Base-by-base conservation (phyloP, 2,888 invertebrate genomes). In the Eilema caniola region DNA sequence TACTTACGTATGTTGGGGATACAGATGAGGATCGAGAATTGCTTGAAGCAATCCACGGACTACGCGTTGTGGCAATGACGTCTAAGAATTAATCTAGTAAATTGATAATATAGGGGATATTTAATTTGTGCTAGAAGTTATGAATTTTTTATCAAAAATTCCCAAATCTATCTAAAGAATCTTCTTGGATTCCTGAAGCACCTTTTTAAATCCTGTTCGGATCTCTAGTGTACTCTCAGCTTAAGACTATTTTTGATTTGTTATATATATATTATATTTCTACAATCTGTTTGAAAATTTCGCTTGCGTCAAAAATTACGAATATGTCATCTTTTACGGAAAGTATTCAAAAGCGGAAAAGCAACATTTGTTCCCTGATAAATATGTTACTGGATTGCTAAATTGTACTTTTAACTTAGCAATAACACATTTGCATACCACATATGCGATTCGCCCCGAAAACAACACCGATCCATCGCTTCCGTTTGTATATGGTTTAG, bases 281-380 rank as follows among this genome's bases (percentile, higher is more conserved):
- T 93, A 91, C 72, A 89, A 93, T 73, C 90, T 92, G 0, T 92
- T 84, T 59, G 88, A 90, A 63, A 88, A 92, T 69, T 89, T 85
- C 66, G 86, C 85, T 0, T 93, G 93, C 64, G 93, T 93, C 14
- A 87, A 86, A 73, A 80, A 83, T 37, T 93, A 88, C 65, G 80
- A 84, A 20, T 73, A 80, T 56, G 75, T 93, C 5, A 87, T 88
- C 23, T 75, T 81, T 60, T 81, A 83, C 4, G 93, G 92, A 7
- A 83, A 86, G 73, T 93, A 92, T 73, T 73, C 73, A 7, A 62
- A 77, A 11, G 73, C 23, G 23, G 16, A 25, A 64, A 73, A 3
- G 62, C 41, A 65, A 24, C 64, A 84, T 56, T 71, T 90, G 14
- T 90, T 83, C 73, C 85, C 85, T 2, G n/a, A 81, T 4, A 89